A percentile compares a stretch with the other conserved stretches of the same genome.
Conservation (phyloP, 1,140 invertebrate genomes). For the Ips typographus region DNA sequence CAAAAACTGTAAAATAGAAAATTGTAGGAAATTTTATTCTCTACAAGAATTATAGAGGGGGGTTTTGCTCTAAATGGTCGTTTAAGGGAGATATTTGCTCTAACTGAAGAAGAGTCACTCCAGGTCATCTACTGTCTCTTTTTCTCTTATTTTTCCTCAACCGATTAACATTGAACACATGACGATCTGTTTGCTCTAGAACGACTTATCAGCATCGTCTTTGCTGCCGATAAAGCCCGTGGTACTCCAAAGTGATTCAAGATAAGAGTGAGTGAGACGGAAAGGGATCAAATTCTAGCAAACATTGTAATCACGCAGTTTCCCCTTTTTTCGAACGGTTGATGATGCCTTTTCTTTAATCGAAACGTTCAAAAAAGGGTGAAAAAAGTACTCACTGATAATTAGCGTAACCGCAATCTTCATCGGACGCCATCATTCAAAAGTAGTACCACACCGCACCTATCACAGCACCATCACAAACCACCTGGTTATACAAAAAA, state of each 20-base stretch:
- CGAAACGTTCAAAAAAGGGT: not conserved
- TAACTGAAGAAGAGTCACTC: too few species aligned
- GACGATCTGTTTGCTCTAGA: constrained; percentile 2
- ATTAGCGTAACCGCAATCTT: constrained; percentile 22
- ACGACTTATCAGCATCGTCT: constrained; percentile 11
- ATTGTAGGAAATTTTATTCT: too few species aligned
- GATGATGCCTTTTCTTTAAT: not conserved
- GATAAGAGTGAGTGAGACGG: constrained; percentile 3
- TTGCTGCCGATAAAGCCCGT: constrained; percentile 3
- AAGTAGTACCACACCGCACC: not conserved
- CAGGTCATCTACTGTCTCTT: too few species aligned
- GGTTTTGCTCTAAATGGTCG: too few species aligned
- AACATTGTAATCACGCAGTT: constrained; percentile 3
- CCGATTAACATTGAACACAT: not conserved
- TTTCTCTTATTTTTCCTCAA: too few species aligned
- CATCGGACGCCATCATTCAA: constrained; percentile 33
- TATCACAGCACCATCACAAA: constrained; percentile 11
- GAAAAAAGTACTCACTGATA: not conserved
- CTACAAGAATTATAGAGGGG: too few species aligned
- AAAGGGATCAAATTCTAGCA: constrained; percentile 5
- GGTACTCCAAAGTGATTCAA: constrained; percentile 9
- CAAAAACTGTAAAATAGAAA: too few species aligned
- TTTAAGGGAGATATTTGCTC: too few species aligned
- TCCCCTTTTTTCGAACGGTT: not conserved
- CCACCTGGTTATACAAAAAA: not conserved